Conservation (phyloP, 2,113 vertebrate genomes). For the Motacilla tschutschensis region DNA sequence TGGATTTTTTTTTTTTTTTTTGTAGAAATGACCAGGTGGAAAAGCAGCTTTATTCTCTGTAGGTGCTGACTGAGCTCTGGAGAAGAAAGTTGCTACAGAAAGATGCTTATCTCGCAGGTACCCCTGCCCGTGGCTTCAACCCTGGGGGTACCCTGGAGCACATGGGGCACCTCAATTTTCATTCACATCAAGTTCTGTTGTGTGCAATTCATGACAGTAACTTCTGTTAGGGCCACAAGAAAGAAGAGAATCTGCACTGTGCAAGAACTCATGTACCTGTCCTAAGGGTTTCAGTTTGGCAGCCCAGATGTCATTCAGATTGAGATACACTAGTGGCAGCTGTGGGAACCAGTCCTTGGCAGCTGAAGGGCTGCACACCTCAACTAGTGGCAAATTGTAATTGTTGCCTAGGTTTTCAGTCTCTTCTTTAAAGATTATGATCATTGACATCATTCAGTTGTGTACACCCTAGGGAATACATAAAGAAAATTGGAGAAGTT, state of each 20-base stretch:
- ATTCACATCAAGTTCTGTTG: accelerated
- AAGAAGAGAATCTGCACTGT: not conserved
- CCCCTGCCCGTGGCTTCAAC: accelerated
- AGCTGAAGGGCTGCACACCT: not conserved
- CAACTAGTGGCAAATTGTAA: too few species aligned
- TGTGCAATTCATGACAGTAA: not conserved
- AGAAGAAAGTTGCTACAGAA: not conserved
- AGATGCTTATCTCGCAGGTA: not conserved
- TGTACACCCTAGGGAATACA: not conserved
- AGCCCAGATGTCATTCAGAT: not conserved
- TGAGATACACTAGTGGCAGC: accelerated
- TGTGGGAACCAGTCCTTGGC: accelerated
- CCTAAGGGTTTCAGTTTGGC: not conserved
- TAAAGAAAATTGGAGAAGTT: not conserved
- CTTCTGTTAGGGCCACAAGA: not conserved
- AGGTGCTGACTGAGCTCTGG: not conserved
- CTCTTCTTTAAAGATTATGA: not conserved
- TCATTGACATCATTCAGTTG: not conserved
- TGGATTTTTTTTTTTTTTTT: not conserved
- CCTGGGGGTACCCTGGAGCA: not conserved
- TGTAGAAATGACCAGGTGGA: not conserved
- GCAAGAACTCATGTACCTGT: not conserved
- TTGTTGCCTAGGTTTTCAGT: not conserved
- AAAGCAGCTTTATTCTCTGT: not conserved
- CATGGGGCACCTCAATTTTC: not conserved